Conservation (phyloP, 2,797 vertebrate species). For the Graptemys geographica region DNA sequence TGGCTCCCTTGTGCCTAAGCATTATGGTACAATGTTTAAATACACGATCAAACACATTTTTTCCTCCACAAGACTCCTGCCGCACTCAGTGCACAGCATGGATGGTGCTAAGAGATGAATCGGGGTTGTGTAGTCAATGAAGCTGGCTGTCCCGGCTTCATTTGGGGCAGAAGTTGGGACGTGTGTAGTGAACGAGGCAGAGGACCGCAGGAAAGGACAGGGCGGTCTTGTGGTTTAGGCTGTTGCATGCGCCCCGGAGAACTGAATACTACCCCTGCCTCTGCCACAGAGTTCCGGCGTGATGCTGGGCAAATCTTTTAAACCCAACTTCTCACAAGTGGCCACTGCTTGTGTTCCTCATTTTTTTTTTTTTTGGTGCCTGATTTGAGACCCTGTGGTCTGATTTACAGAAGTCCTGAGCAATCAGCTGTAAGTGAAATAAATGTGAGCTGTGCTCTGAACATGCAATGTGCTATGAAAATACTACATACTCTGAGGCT, state of each 20-base stretch:
- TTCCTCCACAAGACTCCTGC: conserved; percentile 26
- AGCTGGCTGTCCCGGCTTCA: not conserved
- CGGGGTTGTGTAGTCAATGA: not conserved
- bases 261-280: not conserved
- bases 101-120: not conserved
- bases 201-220: not conserved
- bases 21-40: conserved; percentile 14
- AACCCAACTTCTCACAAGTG: not conserved
- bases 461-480: not conserved
- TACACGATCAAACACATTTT: conserved; percentile 13
- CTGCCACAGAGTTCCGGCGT: not conserved
- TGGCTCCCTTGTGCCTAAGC: conserved; percentile 64
- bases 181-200: accelerated
- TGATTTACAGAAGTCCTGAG: not conserved
- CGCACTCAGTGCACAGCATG: not conserved
- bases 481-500: accelerated
- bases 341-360: accelerated
- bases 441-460: accelerated
- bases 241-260: not conserved
- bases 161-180: not conserved
- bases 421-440: not conserved
- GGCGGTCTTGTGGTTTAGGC: not conserved
- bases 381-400: accelerated
- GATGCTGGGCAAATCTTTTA: not conserved
- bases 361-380: not conserved